Conservation (phyloP, 2,113 vertebrate genomes). For the Neopipo cinnamomea region DNA sequence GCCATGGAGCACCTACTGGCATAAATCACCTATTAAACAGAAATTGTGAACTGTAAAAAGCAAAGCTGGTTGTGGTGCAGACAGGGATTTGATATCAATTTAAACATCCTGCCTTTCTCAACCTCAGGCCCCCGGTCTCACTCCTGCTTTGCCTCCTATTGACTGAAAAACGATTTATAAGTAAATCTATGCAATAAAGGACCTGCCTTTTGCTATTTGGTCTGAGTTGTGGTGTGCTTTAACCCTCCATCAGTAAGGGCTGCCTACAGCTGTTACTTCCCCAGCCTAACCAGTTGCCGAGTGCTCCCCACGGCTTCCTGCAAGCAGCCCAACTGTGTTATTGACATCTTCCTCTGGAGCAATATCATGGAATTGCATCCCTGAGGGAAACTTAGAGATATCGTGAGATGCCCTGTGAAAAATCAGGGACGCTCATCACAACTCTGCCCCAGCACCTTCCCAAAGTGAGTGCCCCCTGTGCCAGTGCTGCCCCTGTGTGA, state of each 20-base stretch:
- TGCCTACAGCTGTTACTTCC: background rate
- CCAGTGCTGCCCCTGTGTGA: background rate
- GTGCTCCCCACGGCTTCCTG: background rate
- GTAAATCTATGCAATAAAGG: background rate
- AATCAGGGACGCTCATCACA: background rate
- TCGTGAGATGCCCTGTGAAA: background rate
- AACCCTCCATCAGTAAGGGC: background rate
- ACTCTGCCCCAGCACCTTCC: background rate
- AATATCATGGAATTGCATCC: rapidly evolving
- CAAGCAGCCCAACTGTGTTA: rapidly evolving
- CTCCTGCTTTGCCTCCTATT: background rate
- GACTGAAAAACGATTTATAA: background rate
- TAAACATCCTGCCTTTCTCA: background rate
- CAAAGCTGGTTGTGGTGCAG: background rate
- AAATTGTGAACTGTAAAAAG: background rate
- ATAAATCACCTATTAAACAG: background rate
- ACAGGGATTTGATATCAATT: background rate
- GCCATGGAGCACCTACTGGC: background rate
- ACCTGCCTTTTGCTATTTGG: background rate
- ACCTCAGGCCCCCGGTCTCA: background rate
- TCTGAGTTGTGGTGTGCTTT: background rate
- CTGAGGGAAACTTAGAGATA: background rate
- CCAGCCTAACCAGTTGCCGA: background rate
- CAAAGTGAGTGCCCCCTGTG: rapidly evolving
- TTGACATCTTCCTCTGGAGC: background rate